These are phyloP conservation scores for Trididemnum miniatum DNA, from an alignment of 23 tunicate species.

Conservation along the genomic window DNA sequence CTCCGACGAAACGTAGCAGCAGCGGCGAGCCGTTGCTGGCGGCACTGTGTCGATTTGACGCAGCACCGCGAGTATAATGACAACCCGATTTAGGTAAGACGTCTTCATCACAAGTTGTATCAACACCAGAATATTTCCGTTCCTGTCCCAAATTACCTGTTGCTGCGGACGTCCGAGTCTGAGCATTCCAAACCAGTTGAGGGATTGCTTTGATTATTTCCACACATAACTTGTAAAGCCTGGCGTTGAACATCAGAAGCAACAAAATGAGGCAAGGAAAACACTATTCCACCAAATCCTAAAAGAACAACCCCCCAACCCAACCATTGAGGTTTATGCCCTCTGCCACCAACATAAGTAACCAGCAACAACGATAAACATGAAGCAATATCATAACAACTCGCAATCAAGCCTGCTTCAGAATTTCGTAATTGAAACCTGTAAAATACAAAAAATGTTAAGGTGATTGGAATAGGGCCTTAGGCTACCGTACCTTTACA, in stretches of 20 bases:
- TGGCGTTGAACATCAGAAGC: conserved; percentile 38
- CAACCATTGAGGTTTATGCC: conserved; percentile 82
- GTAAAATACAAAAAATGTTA: no score
- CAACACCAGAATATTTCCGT: no score
- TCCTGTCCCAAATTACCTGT: no score
- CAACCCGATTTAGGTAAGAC: no score
- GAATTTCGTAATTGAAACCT: conserved; percentile 58
- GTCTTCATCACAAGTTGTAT: no score
- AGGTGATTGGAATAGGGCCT: no score
- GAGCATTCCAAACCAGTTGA: neutral
- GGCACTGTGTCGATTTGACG: no score
- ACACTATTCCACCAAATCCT: conserved; percentile 73
- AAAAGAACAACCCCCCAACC: conserved; percentile 78
- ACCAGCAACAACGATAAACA: conserved; percentile 47
- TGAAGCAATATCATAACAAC: conserved; percentile 78
- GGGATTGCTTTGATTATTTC: neutral
- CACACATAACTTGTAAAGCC: neutral
- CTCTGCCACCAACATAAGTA: conserved; percentile 81
- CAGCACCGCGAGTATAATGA: no score
- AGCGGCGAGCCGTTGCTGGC: no score
- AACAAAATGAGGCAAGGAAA: conserved; percentile 70
- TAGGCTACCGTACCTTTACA: no score
- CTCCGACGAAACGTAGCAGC: no score
- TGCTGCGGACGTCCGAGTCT: neutral
- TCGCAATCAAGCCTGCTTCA: conserved; percentile 86